Evolutionary conservation across 1,140 invertebrate genomes (phyloP), one percentile per base, ranked within the genome.

Genomic region (Musca domestica): DNA sequence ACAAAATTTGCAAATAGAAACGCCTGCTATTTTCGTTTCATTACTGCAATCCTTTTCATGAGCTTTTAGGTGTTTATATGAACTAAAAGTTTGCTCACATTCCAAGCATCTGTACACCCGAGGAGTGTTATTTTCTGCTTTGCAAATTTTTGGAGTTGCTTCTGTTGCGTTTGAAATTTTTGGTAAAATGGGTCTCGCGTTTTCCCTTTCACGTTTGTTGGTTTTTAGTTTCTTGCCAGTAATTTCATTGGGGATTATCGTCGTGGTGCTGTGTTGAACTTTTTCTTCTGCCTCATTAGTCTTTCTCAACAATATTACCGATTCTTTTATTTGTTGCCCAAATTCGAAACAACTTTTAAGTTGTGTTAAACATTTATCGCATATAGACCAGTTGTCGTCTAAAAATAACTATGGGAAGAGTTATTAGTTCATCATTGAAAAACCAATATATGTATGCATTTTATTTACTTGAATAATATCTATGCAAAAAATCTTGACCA

Each of bases 71-170:
- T 66, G 52, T 19, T 64, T 64, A 66, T 66, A 69, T 2, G 68
- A 49, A 14, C 20, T 23, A 61, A 69, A 69, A 5, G 25, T 23
- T 20, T 69, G 52, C 5, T 34, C 12, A 22, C 68, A 69, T 54
- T 61, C 17, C 7, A 30, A 15, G 23, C 68, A 69, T 61, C 58
- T 66, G 49, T 69, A 69, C 2, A 69, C 6, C 22, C 68, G 64
- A 6, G 56, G 19, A 12, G 6, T 61, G 9, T 34, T n/a, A 51
- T 14, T n/a, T 20, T 20, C 2, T 20, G n/a, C 14, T 61, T 5
- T 34, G n/a, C n/a, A n/a, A n/a, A n/a, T n/a, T n/a, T n/a, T n/a
- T n/a, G n/a, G n/a, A n/a, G n/a, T 30, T 2, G 34, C 1, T 10
- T 61, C 27, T 3, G 19, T 20, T 41, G 17, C 22, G 7, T 61